Conservation (phyloP, 2,888 invertebrate genomes). For the Desoria tigrina region DNA sequence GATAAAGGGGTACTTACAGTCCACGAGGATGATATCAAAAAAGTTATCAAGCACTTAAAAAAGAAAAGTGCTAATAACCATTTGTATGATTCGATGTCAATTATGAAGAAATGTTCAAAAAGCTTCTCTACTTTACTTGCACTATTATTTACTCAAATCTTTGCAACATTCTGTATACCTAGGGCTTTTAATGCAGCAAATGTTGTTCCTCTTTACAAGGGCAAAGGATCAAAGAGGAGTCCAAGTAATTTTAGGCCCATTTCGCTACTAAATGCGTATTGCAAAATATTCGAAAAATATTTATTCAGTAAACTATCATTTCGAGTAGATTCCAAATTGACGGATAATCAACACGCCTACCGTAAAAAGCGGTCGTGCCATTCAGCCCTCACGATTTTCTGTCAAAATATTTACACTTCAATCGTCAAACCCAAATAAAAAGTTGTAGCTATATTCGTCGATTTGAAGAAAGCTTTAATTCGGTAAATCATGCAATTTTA, state of each 20-base stretch:
- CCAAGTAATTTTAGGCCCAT: constrained; percentile 45
- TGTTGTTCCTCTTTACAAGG: constrained; percentile 29
- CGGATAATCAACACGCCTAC: constrained; percentile 47
- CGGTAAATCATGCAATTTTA: constrained; percentile 41
- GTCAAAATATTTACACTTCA: constrained; percentile 34
- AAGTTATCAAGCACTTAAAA: neutral
- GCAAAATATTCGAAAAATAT: constrained; percentile 47
- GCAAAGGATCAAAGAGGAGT: constrained; percentile 32
- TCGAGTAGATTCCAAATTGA: constrained; percentile 25
- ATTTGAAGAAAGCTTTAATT: constrained; percentile 52
- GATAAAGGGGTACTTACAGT: neutral
- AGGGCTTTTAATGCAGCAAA: constrained; percentile 23
- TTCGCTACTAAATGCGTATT: constrained; percentile 29
- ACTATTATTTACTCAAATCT: constrained; percentile 17
- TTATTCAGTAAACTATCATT: constrained; percentile 21
- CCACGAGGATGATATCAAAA: neutral
- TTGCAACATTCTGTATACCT: constrained; percentile 9
- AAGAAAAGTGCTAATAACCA: constrained; percentile 11
- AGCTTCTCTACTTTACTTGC: constrained; percentile 1
- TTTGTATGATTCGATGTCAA: neutral
- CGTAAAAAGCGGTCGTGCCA: constrained; percentile 42
- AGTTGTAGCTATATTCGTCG: constrained; percentile 36
- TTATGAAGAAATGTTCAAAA: constrained; percentile 14
- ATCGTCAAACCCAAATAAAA: constrained; percentile 29
- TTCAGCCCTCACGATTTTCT: constrained; percentile 37